phyloP scores from a whole-genome alignment of 2,888 invertebrate species.

The Nephrocerus scutellatus region DNA sequence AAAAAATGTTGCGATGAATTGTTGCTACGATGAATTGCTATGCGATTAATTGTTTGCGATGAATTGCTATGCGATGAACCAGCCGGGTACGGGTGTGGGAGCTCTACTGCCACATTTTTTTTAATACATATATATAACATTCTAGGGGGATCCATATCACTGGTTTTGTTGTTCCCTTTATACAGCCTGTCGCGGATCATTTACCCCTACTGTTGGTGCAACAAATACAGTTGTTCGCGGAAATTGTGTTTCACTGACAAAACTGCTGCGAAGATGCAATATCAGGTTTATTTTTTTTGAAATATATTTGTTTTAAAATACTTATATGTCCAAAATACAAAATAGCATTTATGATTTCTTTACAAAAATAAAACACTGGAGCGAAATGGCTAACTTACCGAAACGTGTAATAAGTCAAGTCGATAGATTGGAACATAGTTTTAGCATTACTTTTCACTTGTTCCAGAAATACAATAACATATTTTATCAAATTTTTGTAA shows the following conservation, averaged over 20 bases:
- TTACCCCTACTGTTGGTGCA: conserved; percentile 70
- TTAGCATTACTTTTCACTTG: conserved; percentile 88
- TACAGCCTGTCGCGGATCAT: conserved; percentile 75
- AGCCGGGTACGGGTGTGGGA: no score
- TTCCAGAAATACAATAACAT: conserved; percentile 88
- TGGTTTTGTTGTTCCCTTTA: conserved; percentile 95
- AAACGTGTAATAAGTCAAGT: conserved; percentile 77
- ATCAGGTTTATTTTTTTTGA: conserved; percentile 57
- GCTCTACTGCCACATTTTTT: no score
- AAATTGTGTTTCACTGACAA: conserved; percentile 85
- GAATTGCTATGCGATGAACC: no score
- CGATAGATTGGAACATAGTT: conserved; percentile 77
- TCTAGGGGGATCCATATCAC: conserved; percentile 79
- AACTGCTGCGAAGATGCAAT: conserved; percentile 80
- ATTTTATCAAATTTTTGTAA: conserved; percentile 77
- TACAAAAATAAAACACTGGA: conserved; percentile 89
- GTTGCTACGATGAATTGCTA: no score
- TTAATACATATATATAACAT: conserved; percentile 2
- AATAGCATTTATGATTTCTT: conserved; percentile 87
- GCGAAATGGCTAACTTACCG: conserved; percentile 85
- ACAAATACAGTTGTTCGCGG: conserved; percentile 70
- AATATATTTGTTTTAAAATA: background rate
- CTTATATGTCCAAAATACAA: conserved; percentile 26
- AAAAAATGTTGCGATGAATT: no score
- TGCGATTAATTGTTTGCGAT: no score